phyloP scores from a whole-genome alignment of 2,888 invertebrate genomes.

The Cheilosia impressa region DNA sequence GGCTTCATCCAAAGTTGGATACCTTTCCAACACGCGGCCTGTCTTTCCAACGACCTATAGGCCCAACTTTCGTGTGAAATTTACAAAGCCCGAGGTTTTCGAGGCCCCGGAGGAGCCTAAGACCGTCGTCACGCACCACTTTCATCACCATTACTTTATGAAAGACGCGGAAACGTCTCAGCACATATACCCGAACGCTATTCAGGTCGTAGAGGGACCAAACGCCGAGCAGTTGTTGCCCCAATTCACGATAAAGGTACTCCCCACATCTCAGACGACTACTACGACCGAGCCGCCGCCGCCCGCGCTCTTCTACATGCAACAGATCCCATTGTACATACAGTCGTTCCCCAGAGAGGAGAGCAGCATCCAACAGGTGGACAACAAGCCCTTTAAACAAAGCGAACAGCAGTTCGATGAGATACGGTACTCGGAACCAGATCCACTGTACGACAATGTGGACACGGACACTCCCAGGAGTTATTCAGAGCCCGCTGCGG shows the following conservation, averaged over 20 bases:
- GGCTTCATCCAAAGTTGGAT: slow-evolving; percentile 78
- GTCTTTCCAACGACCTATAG: slow-evolving; percentile 80
- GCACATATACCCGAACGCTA: slow-evolving; percentile 33
- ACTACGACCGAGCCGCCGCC: slow-evolving; percentile 3
- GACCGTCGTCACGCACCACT: slow-evolving; percentile 81
- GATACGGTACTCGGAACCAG: slow-evolving; percentile 84
- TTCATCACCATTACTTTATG: slow-evolving; percentile 83
- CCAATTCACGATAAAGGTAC: slow-evolving; percentile 28
- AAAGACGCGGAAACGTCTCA: slow-evolving; percentile 68
- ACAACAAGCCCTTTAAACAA: slow-evolving; percentile 78
- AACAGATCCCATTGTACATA: slow-evolving; percentile 56
- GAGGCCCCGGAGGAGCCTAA: slow-evolving; percentile 56
- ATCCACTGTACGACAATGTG: slow-evolving; percentile 83
- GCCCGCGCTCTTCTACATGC: slow-evolving; percentile 53
- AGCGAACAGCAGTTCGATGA: slow-evolving; percentile 81
- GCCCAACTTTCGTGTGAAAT: slow-evolving; percentile 79
- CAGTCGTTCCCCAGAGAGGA: slow-evolving; percentile 77
- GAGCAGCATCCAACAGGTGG: slow-evolving; percentile 64
- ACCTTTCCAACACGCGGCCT: slow-evolving; percentile 76
- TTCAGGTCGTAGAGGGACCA: slow-evolving; percentile 47
- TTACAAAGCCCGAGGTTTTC: slow-evolving; percentile 76
- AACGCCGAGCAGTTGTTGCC: slow-evolving; percentile 25
- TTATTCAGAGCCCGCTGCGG: slow-evolving; percentile 7
- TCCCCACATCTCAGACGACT: neutral
- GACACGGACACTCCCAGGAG: slow-evolving; percentile 68